A percentile compares a stretch with the other conserved stretches of the same genome.
phyloP scores from a whole-genome alignment of 2,113 vertebrate genomes.

The Solenodon paradoxus region DNA sequence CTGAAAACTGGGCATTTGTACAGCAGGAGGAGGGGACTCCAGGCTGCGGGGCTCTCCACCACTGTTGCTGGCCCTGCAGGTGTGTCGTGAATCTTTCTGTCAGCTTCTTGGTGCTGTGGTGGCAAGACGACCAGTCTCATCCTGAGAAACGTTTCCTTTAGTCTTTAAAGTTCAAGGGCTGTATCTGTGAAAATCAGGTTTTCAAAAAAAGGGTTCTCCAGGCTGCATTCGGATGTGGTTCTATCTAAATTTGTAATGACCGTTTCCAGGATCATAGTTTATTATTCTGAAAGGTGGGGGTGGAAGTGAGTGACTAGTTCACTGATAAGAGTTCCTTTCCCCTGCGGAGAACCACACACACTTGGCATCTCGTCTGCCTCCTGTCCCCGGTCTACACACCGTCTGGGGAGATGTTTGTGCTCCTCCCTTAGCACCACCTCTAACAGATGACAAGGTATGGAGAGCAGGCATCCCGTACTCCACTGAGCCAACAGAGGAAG shows the following conservation, averaged over 20 bases:
- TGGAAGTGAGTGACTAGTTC: background rate
- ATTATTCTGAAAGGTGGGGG: background rate
- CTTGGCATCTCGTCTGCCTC: background rate
- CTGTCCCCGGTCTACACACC: background rate
- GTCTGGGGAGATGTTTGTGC: background rate
- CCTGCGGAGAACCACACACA: background rate
- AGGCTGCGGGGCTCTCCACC: background rate
- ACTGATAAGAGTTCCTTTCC: background rate
- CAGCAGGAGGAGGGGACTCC: background rate
- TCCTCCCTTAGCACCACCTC: background rate
- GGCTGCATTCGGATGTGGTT: slow-evolving; percentile 5
- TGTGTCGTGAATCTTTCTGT: slow-evolving; percentile 18
- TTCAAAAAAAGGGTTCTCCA: background rate
- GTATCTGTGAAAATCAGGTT: slow-evolving; percentile 17
- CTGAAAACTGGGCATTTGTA: background rate
- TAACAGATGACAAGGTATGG: background rate
- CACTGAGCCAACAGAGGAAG: background rate
- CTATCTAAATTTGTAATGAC: slow-evolving; percentile 15
- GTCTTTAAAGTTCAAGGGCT: slow-evolving; percentile 14
- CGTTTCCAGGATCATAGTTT: slow-evolving; percentile 45
- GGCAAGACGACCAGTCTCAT: background rate
- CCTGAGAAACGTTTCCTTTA: slow-evolving; percentile 26
- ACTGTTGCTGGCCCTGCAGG: background rate
- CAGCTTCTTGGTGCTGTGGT: background rate
- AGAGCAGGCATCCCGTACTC: background rate